Conservation (phyloP, 2,797 vertebrate genomes). For the Apogon talboti region DNA sequence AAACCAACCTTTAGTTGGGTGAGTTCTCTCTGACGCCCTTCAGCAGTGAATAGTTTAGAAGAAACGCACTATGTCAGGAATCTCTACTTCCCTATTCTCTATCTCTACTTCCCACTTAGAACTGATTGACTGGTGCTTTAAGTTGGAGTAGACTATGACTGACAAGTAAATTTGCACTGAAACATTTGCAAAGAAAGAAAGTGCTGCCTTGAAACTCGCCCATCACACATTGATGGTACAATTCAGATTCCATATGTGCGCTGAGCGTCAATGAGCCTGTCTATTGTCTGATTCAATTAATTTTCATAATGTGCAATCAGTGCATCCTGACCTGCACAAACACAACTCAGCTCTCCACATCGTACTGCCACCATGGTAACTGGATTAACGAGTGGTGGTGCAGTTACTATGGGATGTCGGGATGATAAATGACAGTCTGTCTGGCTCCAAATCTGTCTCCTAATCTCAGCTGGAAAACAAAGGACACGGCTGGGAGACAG, state of each 20-base stretch:
- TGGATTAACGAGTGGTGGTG: conserved; percentile 69
- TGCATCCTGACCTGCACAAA: conserved; percentile 38
- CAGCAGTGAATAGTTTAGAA: no score
- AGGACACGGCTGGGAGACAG: conserved; percentile 58
- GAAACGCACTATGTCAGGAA: no score
- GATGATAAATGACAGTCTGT: conserved; percentile 78
- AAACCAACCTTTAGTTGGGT: no score
- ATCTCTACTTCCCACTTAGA: no score
- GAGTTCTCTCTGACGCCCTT: no score
- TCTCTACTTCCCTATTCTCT: no score
- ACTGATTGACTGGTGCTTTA: no score
- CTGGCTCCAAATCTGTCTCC: conserved; percentile 74
- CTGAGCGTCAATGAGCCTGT: conserved; percentile 29
- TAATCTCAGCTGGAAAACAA: conserved; percentile 76
- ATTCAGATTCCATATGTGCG: conserved; percentile 14
- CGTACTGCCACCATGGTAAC: conserved; percentile 73
- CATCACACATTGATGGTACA: background rate
- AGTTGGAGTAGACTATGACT: no score
- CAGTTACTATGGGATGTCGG: conserved; percentile 73
- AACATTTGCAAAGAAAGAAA: conserved; percentile 15
- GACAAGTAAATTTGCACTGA: conserved; percentile 17
- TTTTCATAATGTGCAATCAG: conserved; percentile 62
- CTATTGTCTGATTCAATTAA: conserved; percentile 46
- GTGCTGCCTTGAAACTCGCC: background rate
- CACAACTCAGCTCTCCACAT: conserved; percentile 25